Conservation (phyloP, 2,888 invertebrate genomes). For the Drosophila atripex region DNA sequence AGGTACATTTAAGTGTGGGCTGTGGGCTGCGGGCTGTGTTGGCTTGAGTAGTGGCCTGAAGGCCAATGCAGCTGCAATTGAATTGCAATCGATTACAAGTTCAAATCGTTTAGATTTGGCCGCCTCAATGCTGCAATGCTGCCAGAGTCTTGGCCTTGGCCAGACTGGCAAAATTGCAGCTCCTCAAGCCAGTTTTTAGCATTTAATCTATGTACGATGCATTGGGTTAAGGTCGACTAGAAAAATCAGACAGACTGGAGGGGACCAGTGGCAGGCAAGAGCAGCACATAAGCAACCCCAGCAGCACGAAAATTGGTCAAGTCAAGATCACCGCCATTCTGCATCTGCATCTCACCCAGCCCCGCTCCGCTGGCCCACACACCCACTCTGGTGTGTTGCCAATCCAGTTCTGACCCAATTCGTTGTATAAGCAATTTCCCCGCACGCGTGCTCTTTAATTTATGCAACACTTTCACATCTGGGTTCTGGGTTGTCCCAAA, state of each 20-base stretch:
- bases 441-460: constrained; percentile 16
- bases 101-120: constrained; percentile 76
- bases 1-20: neutral
- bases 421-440: constrained; percentile 4
- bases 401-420: constrained; percentile 20
- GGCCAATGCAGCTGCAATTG: constrained; percentile 61
- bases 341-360: neutral
- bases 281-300: constrained; percentile 4
- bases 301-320: constrained; percentile 56
- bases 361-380: neutral
- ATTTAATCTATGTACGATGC: constrained; percentile 75
- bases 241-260: constrained; percentile 62
- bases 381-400: neutral
- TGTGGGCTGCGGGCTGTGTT: neutral
- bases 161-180: constrained; percentile 70
- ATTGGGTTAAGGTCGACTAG: constrained; percentile 82
- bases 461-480: constrained; percentile 47
- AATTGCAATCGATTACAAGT: constrained; percentile 71
- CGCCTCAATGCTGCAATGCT: constrained; percentile 55
- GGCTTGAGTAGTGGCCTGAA: constrained; percentile 5
- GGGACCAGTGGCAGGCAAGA: constrained; percentile 52
- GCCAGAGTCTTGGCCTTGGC: constrained; percentile 69
- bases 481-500: constrained; percentile 10
- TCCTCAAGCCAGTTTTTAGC: constrained; percentile 59
- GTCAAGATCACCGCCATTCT: constrained; percentile 13